Base-by-base conservation (phyloP, 1,140 invertebrate genomes). In the Zaprionus vittiger region DNA sequence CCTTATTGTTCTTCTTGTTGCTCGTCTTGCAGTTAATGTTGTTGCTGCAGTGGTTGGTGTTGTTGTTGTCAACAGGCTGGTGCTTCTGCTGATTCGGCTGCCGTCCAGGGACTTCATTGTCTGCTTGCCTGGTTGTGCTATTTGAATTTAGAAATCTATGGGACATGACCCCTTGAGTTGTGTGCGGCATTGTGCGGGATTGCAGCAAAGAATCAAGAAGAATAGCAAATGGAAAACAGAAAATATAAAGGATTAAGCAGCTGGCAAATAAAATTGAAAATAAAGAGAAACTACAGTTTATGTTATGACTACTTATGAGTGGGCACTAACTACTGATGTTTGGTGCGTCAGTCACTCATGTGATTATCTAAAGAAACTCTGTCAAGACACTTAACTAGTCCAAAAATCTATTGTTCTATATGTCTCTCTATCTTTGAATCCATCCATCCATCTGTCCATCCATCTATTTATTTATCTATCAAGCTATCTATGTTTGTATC, bases 111-210 rank as follows among this genome's bases (percentile, higher is more conserved):
- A 65, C 73, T 65, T 69, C 47, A 56, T 54, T 77, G 68, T 78
- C 68, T 62, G 49, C 26, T 41, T 37, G 61, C 69, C 66, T 62
- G 56, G 28, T 34, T 78, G 71, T 83, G 66, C 74, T 76, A 83
- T 83, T 83, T 77, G 83, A 86, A 86, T 86, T 86, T 82, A 79
- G 79, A 86, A 86, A 86, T 86, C 79, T 86, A 86, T 86, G 85
- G 79, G 71, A 71, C 70, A 62, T 57, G 64, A 63, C 66, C 59
- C 59, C 67, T 52, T 61, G 38, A 73, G 68, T 68, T 75, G 38
- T 69, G 49, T 74, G 59, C 61, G 38, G 49, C 66, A 47, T 59
- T 75, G 56, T 67, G 55, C 17, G 24, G 26, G 34, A 67, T 47
- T 47, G 41, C 41, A 47, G 41, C 41, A 17, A n/a, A n/a, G 15